Evolutionary conservation across 2,797 vertebrate genomes (phyloP).

Genomic region (Steatocranus sp.): DNA sequence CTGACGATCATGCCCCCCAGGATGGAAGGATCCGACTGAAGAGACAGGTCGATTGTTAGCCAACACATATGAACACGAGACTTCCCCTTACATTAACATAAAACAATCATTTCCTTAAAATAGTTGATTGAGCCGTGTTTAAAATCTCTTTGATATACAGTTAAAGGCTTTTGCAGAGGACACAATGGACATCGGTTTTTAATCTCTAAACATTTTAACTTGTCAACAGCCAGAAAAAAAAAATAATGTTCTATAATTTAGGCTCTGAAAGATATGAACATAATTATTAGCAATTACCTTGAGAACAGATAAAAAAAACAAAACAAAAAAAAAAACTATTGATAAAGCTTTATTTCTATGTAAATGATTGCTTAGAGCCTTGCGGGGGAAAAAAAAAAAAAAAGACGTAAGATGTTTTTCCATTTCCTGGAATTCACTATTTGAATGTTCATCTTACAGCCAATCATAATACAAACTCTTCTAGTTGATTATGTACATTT

Average conservation of each 20-base stretch:
- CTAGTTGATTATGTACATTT: not conserved
- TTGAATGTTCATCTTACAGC: not conserved
- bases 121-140: not conserved
- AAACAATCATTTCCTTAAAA: not conserved
- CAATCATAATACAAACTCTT: not conserved
- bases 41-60: not conserved
- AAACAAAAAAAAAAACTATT: not conserved
- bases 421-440: not conserved
- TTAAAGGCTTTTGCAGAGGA: not conserved
- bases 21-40: conserved; percentile 84
- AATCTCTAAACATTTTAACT: not conserved
- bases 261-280: not conserved
- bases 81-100: not conserved
- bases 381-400: not conserved
- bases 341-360: not conserved
- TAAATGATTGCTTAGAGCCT: not conserved
- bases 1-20: conserved; percentile 97
- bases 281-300: not conserved
- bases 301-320: not conserved
- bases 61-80: not conserved
- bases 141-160: not conserved
- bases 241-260: not conserved
- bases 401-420: not conserved
- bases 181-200: not conserved
- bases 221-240: not conserved